These are phyloP conservation scores for Drosophila ambigua DNA, from an alignment of 1,140 invertebrate genomes.

Conservation along the genomic window DNA sequence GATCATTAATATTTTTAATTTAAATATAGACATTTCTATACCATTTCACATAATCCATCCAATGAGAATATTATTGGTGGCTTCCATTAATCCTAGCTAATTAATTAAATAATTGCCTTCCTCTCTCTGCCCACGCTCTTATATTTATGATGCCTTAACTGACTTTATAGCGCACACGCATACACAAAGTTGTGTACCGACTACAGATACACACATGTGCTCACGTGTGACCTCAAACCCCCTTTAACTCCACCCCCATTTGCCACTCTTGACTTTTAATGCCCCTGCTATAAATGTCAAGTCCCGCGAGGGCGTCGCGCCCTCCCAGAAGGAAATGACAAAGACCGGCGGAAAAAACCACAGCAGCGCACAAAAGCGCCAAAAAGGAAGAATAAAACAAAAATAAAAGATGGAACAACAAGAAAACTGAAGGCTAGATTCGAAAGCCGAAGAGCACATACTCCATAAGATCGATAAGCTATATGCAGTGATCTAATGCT, in stretches of 20 bases:
- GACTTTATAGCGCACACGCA: conserved; percentile 37
- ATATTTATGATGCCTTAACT: conserved; percentile 20
- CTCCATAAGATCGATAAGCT: too few species aligned
- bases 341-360: conserved; percentile 35
- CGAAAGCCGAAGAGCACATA: too few species aligned
- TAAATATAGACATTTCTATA: too few species aligned
- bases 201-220: conserved; percentile 8
- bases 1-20: too few species aligned
- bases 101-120: conserved; percentile 11
- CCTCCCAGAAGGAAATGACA: conserved; percentile 37
- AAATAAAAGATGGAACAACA: conserved; percentile 10
- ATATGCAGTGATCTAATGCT: too few species aligned
- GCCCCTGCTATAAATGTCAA: conserved; percentile 61
- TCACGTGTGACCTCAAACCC: conserved; percentile 35
- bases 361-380: conserved; percentile 34
- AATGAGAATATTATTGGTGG: too few species aligned
- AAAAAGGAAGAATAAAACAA: conserved; percentile 35
- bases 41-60: too few species aligned
- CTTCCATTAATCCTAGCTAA: neutral
- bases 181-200: conserved; percentile 1
- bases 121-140: neutral
- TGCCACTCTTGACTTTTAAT: conserved; percentile 62
- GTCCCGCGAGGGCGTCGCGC: conserved; percentile 39
- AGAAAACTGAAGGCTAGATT: too few species aligned
- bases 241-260: conserved; percentile 39